Evolutionary conservation across 2,797 vertebrate genomes (phyloP), one percentile per base, ranked within the genome.

Genomic region (Rhinichthys osculus): DNA sequence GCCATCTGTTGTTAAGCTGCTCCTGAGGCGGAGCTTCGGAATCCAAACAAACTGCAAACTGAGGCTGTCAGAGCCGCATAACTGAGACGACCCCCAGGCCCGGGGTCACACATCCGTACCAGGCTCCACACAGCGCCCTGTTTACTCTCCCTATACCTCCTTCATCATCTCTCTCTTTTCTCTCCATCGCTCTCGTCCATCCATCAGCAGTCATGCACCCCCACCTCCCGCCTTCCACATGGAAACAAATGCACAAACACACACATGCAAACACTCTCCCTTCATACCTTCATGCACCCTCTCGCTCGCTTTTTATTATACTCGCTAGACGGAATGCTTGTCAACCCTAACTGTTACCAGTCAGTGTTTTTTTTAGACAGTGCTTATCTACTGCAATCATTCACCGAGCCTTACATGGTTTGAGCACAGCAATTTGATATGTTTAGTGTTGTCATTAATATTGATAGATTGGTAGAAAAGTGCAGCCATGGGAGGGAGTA

Each of bases 1-100:
- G 96, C 96, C 97, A 97, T 97, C 96, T 97, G 97, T 96, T 98
- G 96, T 97, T 95, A 96, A 96, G 97, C 97, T 97, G 96, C 96
- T 94, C 95, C 96, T 95, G 91, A 95, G 96, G 95, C 96, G 95
- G 96, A 95, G 94, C 96, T 94, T 94, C 94, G 92, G 95, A 96
- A 96, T 96, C 96, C 95, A 98, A 97, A 97, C 97, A 98, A 95
- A 96, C 95, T 92, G 90, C 90, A 97, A 85, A 96, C 96, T 93
- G 96, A 97, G 96, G 96, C 97, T 97, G 96, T 97, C 96, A 97
- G 96, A 93, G 92, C 92, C 89, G 91, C 97, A 96, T 96, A 96
- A 96, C 96, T 96, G 92, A 74, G 95, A 93, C 96, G 97, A 98
- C 97, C 97, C 96, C 93, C 91, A 90, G 69, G 87, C 89, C 87